Percentiles rank a stretch among this genome's conserved stretches.
These are phyloP conservation scores for Poecilia gillii DNA, from an alignment of 2,797 vertebrate genomes.

Conservation along the genomic window DNA sequence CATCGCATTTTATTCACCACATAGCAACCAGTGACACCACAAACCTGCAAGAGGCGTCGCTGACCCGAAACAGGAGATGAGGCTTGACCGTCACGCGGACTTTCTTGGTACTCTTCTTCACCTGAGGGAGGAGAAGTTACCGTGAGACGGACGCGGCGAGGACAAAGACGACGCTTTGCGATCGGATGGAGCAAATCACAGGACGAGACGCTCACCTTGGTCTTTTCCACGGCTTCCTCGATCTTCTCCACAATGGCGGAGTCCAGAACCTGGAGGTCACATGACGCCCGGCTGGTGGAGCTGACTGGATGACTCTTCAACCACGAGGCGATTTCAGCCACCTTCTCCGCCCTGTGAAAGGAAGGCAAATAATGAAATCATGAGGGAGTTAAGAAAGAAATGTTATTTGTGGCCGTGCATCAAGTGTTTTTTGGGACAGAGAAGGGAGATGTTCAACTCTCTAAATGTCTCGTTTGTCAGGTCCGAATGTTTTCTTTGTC, in stretches of 20 bases:
- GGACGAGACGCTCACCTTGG: conserved; percentile 83
- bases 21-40: neutral
- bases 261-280: conserved; percentile 96
- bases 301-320: conserved; percentile 93
- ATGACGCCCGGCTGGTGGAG: conserved; percentile 90
- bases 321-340: conserved; percentile 93
- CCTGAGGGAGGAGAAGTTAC: conserved; percentile 70
- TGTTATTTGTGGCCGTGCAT: too few relatives aligned
- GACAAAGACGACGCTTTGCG: neutral
- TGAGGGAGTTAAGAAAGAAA: neutral
- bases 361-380: too few relatives aligned
- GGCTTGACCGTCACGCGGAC: conserved; percentile 98
- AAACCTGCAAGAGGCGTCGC: conserved; percentile 40
- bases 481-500: neutral
- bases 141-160: neutral
- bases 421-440: neutral
- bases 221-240: conserved; percentile 91
- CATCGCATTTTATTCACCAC: neutral
- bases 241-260: conserved; percentile 92
- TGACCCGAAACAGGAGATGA: conserved; percentile 93
- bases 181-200: neutral
- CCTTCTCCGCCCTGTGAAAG: conserved; percentile 87
- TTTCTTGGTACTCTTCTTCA: conserved; percentile 92
- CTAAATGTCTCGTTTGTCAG: neutral
- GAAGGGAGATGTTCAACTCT: neutral